Evolutionary conservation across 2,797 vertebrate genomes (phyloP), one percentile per base, ranked within the genome.

Genomic region (Avahi laniger): DNA sequence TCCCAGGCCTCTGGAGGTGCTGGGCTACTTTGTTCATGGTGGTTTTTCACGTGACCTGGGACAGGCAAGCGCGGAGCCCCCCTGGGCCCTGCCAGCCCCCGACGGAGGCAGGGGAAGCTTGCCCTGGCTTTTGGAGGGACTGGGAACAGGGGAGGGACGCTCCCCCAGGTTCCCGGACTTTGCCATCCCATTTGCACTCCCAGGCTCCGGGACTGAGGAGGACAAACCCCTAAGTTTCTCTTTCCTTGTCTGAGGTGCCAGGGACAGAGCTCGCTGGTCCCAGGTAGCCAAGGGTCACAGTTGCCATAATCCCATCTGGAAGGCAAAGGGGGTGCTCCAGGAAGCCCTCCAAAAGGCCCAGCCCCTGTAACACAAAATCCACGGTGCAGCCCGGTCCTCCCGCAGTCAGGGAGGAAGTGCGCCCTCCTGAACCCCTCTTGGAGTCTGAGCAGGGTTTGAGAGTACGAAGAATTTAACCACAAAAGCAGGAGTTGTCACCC

Each of bases 61-160:
- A 46, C 11, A 2, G 6, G 4, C 28, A 1, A 3, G 3, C 35
- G 2, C 8, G 50, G 24, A 57, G 84, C 8, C 43, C 17, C 14
- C 30, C 0, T 0, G 17, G 59, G 43, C 79, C 30, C 65, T 5
- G 12, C 24, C 38, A 3, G 2, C 76, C 9, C 28, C 69, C 2
- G 0, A 1, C 61, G 0, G 43, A 0, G 17, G 7, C 54, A 11
- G 41, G 70, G 26, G 67, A 30, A 0, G 26, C 15, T 17, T 0
- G 0, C 38, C 0, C 10, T 8, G 0, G 38, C 28, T 1, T 8
- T 6, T 1, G 35, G 6, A 70, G 63, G 41, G 35, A 35, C 4
- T 5, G 38, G 17, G 30, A 17, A 0, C 50, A 22, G 12, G 5
- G 1, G 2, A 18, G 13, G 24, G 46, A 2, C 15, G 7, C 4